Percentiles rank a stretch among this genome's conserved stretches.
phyloP scores from a whole-genome alignment of 2,113 vertebrate species.

The Chamaea fasciata region DNA sequence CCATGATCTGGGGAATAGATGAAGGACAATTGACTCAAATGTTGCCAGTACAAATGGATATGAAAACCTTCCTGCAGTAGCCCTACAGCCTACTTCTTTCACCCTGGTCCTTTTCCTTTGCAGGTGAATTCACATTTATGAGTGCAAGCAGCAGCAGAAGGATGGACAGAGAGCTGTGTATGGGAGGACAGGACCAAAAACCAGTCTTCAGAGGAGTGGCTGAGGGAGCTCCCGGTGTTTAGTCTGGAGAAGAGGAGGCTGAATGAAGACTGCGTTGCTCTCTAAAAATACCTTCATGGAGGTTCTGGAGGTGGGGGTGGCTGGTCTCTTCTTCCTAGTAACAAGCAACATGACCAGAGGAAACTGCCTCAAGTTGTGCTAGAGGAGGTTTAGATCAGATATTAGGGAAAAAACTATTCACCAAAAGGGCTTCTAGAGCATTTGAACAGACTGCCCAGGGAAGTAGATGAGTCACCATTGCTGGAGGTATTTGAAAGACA shows the following conservation, averaged over 20 bases:
- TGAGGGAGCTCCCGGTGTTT: neutral
- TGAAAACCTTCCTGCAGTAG: neutral
- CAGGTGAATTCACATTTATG: neutral
- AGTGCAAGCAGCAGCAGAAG: neutral
- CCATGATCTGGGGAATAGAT: neutral
- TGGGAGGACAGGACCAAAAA: neutral
- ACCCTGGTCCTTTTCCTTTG: neutral
- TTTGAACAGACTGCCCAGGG: neutral
- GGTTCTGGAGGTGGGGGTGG: neutral
- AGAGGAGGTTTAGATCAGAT: neutral
- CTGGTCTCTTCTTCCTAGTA: neutral
- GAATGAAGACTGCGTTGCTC: fast-evolving
- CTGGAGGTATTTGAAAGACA: neutral
- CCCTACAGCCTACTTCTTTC: neutral
- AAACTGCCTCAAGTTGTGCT: neutral
- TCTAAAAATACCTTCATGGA: neutral
- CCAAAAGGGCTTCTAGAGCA: neutral
- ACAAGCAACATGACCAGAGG: neutral
- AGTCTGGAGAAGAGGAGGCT: neutral
- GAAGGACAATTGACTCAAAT: neutral
- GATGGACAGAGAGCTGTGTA: neutral
- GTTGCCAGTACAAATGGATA: neutral
- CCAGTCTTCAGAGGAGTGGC: neutral
- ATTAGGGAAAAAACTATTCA: neutral
- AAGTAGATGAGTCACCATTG: fast-evolving